Evolutionary conservation across 2,797 vertebrate species (phyloP).

Genomic region (Alouatta caraya): DNA sequence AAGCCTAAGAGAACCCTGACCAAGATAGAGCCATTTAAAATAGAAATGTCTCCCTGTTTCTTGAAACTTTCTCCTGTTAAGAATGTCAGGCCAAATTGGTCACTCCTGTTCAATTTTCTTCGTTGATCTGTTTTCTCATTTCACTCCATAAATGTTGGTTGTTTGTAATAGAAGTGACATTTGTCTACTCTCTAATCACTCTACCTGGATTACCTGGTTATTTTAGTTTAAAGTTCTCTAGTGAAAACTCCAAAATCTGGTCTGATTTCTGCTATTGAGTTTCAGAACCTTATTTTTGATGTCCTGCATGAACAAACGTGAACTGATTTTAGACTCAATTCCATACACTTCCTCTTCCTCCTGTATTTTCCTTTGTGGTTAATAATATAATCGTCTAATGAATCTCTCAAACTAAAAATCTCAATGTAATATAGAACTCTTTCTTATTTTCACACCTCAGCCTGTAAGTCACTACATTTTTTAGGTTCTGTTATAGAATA

Average conservation of each 20-base stretch:
- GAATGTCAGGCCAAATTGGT: not conserved
- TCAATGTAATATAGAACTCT: not conserved
- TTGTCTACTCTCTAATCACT: not conserved
- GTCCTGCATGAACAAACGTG: not conserved
- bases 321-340: slow-evolving; percentile 5
- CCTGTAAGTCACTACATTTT: not conserved
- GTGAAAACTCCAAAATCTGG: not conserved
- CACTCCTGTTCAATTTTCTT: not conserved
- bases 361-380: not conserved
- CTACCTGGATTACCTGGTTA: not conserved
- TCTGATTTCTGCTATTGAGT: not conserved
- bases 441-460: not conserved
- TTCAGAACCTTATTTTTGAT: not conserved
- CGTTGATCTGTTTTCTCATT: not conserved
- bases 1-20: not conserved
- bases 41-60: not conserved
- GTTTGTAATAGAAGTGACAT: not conserved
- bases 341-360: not conserved
- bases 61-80: not conserved
- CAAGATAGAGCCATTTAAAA: not conserved
- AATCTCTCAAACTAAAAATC: not conserved
- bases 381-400: not conserved
- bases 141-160: not conserved
- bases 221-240: not conserved
- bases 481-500: not conserved